phyloP scores from a whole-genome alignment of 1,140 invertebrate species.

The Diorhabda elongata region DNA sequence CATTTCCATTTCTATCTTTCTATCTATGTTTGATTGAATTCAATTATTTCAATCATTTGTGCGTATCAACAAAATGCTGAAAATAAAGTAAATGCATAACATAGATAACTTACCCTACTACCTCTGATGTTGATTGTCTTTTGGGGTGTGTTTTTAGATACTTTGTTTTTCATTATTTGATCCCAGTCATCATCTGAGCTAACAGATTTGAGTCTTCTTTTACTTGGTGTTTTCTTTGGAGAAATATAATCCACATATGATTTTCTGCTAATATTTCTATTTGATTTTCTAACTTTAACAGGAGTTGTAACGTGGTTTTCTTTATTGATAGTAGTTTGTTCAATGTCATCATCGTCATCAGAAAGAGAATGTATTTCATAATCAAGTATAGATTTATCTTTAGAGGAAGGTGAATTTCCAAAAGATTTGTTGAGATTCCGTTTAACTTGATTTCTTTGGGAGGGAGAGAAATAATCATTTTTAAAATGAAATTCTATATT shows the following conservation, averaged over 20 bases:
- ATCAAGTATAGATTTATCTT: constrained; percentile 19
- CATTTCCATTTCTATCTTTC: not conserved
- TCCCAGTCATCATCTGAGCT: constrained; percentile 7
- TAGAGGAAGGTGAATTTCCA: not conserved
- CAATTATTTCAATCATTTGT: not conserved
- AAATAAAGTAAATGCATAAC: not conserved
- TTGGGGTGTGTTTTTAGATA: not conserved
- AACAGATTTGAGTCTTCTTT: not conserved
- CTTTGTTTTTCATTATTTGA: not conserved
- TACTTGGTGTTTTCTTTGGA: constrained; percentile 7
- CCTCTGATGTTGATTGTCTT: not conserved
- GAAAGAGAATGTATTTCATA: constrained; percentile 22
- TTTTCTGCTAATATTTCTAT: constrained; percentile 7
- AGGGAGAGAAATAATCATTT: not conserved
- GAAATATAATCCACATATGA: constrained; percentile 15
- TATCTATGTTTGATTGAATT: not conserved
- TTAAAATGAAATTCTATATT: not conserved
- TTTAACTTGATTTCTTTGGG: constrained; percentile 9
- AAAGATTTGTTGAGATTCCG: constrained; percentile 16
- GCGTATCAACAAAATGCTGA: not conserved
- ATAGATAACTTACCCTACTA: not conserved
- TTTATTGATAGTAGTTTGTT: not conserved
- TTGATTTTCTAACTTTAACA: constrained; percentile 5
- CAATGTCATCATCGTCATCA: constrained; percentile 22
- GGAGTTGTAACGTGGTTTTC: constrained; percentile 4